Conservation (phyloP, 2,888 invertebrate species). For the Entomobrya proxima region DNA sequence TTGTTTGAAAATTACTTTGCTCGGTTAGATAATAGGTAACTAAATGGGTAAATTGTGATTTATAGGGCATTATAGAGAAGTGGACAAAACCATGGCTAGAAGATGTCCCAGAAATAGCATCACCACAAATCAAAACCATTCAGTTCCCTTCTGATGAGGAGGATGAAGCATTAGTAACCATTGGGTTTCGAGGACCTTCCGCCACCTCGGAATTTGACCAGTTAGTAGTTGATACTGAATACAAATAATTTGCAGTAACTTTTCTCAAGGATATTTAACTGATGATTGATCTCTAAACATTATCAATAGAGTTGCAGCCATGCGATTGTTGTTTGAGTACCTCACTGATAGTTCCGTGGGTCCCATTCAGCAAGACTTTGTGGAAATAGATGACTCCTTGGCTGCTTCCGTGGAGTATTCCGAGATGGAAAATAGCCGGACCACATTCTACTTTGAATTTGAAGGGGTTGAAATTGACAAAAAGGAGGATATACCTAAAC, state of each 20-base stretch:
- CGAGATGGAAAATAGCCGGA: slow-evolving; percentile 85
- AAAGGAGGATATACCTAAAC: slow-evolving; percentile 81
- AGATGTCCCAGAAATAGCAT: slow-evolving; percentile 82
- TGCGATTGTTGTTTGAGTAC: slow-evolving; percentile 84
- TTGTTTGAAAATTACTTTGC: too few relatives aligned
- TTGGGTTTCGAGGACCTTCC: slow-evolving; percentile 89
- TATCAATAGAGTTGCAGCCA: slow-evolving; percentile 66
- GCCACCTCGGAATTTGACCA: slow-evolving; percentile 80
- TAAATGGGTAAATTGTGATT: too few relatives aligned
- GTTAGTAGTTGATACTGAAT: slow-evolving; percentile 72
- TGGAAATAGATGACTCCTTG: slow-evolving; percentile 88
- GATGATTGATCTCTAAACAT: not conserved
- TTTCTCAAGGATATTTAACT: too few relatives aligned
- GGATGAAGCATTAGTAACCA: slow-evolving; percentile 82
- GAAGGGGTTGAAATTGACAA: slow-evolving; percentile 86
- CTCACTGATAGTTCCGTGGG: slow-evolving; percentile 91
- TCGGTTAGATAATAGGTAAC: too few relatives aligned
- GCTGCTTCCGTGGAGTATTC: slow-evolving; percentile 82
- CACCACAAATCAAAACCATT: slow-evolving; percentile 81
- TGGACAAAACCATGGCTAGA: slow-evolving; percentile 85
- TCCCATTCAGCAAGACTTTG: slow-evolving; percentile 88
- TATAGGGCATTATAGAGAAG: slow-evolving; percentile 22
- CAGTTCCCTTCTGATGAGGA: slow-evolving; percentile 86
- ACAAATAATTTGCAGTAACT: not conserved
- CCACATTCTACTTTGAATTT: slow-evolving; percentile 84